Base-by-base conservation (phyloP, 30 jellyfish, hydroid and myxozoan genomes). In the Clytia hemisphaerica region DNA sequence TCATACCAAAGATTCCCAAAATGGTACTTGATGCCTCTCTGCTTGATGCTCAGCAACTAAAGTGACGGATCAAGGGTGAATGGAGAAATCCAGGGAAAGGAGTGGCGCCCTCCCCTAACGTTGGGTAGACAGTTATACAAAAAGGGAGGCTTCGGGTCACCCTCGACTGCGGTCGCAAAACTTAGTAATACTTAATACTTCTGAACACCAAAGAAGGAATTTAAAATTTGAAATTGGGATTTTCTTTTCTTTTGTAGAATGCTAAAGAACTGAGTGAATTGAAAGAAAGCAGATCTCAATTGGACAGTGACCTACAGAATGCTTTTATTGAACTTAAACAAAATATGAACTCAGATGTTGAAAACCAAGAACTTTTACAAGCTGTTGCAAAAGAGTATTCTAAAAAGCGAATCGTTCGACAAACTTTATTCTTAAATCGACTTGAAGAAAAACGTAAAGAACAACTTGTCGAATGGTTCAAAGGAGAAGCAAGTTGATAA, bases 231-330 rank as follows among this genome's bases (percentile, higher is more conserved):
- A n/a, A n/a, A n/a, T n/a, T n/a, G n/a, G n/a, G n/a, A n/a, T n/a
- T n/a, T n/a, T 1, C 10, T n/a, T 51, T 50, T 50, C 14, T 24
- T 0, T 21, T 21, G 25, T 2, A 57, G 70, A 57, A 57, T 57
- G 70, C 70, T 5, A 57, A 57, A 22, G 70, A 57, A 33, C 35
- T 57, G 50, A 57, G 45, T 0, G 30, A 14, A 22, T 45, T 57
- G 15, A 57, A 57, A 57, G 70, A 57, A n/a, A 28, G 19, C 19
- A 38, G 70, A 9, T 22, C 70, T 21, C 70, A 57, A 57, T 21
- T 57, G 70, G 70, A 57, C 12, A 57, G 44, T 18, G 70, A 57
- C 16, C 25, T 57, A 22, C 25, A 57, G 16, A 28, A 57, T n/a
- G 70, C 70, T 28, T 31, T 22, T 57, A 9, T 25, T 9, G 70